Conservation (phyloP, 2,888 invertebrate species). For the Dinocampus coccinellae region DNA sequence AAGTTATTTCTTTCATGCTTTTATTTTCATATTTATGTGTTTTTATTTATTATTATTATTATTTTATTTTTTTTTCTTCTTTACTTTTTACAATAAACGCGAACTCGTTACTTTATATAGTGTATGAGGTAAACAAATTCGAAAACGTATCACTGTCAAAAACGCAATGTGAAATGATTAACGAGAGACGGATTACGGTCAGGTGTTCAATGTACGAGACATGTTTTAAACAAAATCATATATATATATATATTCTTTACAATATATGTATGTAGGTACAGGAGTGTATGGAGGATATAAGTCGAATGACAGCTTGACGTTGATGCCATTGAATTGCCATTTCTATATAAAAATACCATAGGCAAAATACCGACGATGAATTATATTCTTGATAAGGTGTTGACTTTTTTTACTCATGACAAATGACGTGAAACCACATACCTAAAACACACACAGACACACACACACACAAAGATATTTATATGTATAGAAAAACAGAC, state of each 20-base stretch:
- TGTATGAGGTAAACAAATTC: background rate
- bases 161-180: conserved; percentile 39
- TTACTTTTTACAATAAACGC: background rate
- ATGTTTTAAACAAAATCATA: conserved; percentile 7
- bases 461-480: too few relatives aligned
- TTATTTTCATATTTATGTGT: background rate
- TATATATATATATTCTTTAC: conserved; percentile 16
- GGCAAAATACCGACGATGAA: conserved; percentile 4
- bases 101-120: background rate
- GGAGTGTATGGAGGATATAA: conserved; percentile 12
- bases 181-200: conserved; percentile 41
- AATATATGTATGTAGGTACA: background rate
- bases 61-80: background rate
- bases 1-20: background rate
- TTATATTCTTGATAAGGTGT: conserved; percentile 26
- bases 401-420: conserved; percentile 37
- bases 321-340: conserved; percentile 29
- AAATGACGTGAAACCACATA: conserved; percentile 39
- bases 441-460: too few relatives aligned
- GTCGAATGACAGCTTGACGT: conserved; percentile 34
- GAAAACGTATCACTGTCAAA: conserved; percentile 28
- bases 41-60: background rate
- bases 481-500: too few relatives aligned
- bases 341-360: conserved; percentile 23
- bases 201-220: conserved; percentile 37